Percentiles rank a stretch among this genome's conserved stretches.
phyloP scores from a whole-genome alignment of 2,888 invertebrate genomes.

The Camponotus fellah region DNA sequence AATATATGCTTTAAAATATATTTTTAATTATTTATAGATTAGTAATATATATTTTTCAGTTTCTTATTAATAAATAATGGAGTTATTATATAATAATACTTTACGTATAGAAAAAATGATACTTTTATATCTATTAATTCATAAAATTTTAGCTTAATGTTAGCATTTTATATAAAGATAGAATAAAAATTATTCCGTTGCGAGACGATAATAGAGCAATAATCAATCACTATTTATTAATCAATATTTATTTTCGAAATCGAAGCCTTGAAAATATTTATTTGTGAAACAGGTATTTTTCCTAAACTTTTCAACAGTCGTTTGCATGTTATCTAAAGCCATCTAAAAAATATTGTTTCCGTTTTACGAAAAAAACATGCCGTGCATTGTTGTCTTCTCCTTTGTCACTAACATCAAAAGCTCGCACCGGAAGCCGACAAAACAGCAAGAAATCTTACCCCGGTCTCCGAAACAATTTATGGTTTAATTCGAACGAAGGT shows the following conservation, averaged over 20 bases:
- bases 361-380: conserved; percentile 21
- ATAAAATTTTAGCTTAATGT: neutral
- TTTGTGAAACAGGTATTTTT: neutral
- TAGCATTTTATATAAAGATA: neutral
- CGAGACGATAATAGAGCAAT: neutral
- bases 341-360: neutral
- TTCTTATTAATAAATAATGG: neutral
- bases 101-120: neutral
- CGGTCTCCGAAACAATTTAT: conserved; percentile 63
- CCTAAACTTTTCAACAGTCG: neutral
- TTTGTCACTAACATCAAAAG: conserved; percentile 37
- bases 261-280: neutral
- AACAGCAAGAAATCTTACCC: conserved; percentile 62
- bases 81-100: neutral
- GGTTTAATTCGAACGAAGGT: conserved; percentile 70
- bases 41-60: neutral
- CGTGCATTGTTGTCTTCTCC: conserved; percentile 52
- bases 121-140: neutral
- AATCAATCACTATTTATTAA: neutral
- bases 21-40: neutral
- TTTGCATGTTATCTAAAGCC: no score
- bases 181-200: neutral
- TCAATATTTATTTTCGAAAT: neutral
- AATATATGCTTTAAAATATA: neutral
- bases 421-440: conserved; percentile 29